A percentile compares a stretch with the other conserved stretches of the same genome.
These are phyloP conservation scores for Aelia acuminata DNA, from an alignment of 2,888 invertebrate genomes.

Conservation along the genomic window DNA sequence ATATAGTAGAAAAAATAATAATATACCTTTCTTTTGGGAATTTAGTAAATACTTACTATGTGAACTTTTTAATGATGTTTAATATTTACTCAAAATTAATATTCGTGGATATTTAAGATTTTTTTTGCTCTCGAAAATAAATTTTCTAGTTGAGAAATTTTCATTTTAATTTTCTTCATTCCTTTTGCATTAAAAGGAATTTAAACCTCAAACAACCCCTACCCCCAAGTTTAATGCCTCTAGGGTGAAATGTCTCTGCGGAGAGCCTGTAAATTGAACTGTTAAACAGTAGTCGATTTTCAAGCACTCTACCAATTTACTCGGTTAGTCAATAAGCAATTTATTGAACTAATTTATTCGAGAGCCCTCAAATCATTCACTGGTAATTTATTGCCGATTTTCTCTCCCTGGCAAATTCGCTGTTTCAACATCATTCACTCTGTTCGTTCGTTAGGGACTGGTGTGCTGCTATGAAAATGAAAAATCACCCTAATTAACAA, in stretches of 20 bases:
- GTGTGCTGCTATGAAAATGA: background rate
- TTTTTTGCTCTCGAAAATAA: too few relatives aligned
- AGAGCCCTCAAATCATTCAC: constrained; percentile 25
- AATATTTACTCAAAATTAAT: too few relatives aligned
- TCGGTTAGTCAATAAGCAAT: constrained; percentile 22
- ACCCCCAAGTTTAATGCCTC: background rate
- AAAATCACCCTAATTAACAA: too few relatives aligned
- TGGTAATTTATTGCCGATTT: constrained; percentile 1
- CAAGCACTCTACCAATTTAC: background rate
- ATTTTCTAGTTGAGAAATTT: too few relatives aligned
- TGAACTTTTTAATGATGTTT: too few relatives aligned
- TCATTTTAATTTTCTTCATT: too few relatives aligned
- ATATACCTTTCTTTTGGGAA: too few relatives aligned
- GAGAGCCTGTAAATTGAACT: background rate
- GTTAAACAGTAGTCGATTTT: constrained; percentile 14
- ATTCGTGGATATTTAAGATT: too few relatives aligned
- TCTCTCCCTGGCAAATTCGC: background rate
- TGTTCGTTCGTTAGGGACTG: background rate
- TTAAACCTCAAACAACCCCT: background rate
- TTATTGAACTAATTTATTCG: constrained; percentile 30
- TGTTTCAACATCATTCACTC: background rate
- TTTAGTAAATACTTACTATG: too few relatives aligned
- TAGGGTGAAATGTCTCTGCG: background rate
- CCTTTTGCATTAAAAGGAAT: background rate
- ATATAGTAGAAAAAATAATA: too few relatives aligned